Evolutionary conservation across 2,888 invertebrate genomes (phyloP).

Genomic region (Noctua pronuba): DNA sequence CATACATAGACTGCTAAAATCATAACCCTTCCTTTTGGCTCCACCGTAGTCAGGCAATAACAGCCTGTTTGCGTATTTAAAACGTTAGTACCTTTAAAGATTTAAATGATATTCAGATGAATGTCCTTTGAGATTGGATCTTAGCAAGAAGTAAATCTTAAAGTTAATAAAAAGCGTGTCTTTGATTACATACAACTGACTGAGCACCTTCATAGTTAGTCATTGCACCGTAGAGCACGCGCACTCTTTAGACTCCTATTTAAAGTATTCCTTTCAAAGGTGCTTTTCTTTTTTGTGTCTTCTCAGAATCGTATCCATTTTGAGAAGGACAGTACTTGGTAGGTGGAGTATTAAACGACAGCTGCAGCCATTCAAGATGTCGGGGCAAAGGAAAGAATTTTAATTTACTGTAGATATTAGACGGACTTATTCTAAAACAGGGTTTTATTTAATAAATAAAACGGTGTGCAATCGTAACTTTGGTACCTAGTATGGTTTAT

Average conservation of each 20-base stretch:
- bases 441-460: conserved; percentile 2
- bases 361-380: not conserved
- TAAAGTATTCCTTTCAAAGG: conserved; percentile 2
- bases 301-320: conserved; percentile 7
- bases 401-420: not conserved
- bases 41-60: not conserved
- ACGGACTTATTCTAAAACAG: not conserved
- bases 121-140: not conserved
- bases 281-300: not conserved
- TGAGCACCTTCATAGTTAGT: not conserved
- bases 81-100: not conserved
- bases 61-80: not conserved
- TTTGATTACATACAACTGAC: not conserved
- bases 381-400: not conserved
- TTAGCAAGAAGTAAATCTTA: too few species aligned
- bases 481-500: conserved; percentile 12
- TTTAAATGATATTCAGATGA: too few species aligned
- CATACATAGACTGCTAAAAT: too few species aligned
- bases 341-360: not conserved
- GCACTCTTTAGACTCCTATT: not conserved
- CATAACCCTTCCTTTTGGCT: too few species aligned
- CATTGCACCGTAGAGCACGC: not conserved
- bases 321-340: not conserved
- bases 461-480: not conserved
- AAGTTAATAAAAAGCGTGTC: not conserved